Conservation (phyloP, 2,797 vertebrate species). For the Tarsius wallacei region DNA sequence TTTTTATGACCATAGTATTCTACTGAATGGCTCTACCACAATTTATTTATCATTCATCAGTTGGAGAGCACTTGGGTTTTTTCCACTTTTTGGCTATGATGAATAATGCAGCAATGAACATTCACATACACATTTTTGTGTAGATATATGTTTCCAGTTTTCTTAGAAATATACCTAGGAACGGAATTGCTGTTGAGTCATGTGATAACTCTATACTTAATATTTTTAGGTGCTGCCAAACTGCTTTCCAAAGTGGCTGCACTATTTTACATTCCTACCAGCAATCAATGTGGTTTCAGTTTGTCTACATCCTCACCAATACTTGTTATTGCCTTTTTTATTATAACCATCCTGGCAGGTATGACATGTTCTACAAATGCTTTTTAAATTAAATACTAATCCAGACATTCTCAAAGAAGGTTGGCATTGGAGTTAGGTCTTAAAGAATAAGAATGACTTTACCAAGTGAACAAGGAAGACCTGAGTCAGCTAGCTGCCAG, state of each 20-base stretch:
- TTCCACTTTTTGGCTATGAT: not conserved
- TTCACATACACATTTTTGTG: not conserved
- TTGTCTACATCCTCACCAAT: not conserved
- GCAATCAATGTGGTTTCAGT: not conserved
- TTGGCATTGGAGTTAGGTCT: conserved; percentile 29
- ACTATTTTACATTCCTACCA: conserved; percentile 13
- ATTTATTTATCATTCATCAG: not conserved
- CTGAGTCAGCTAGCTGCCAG: not conserved
- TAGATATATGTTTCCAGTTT: not conserved
- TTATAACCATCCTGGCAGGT: not conserved
- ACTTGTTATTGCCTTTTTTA: conserved; percentile 19
- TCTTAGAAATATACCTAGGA: not conserved
- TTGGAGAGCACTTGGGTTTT: conserved; percentile 26
- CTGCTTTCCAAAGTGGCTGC: not conserved
- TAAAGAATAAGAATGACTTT: conserved; percentile 36
- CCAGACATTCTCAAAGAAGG: conserved; percentile 32
- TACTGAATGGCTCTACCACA: not conserved
- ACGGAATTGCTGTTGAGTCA: not conserved
- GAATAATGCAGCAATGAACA: not conserved
- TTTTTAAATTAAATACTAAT: conserved; percentile 63
- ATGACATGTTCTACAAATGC: conserved; percentile 48
- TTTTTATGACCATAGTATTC: conserved; percentile 21
- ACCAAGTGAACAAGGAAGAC: not conserved
- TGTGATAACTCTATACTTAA: conserved; percentile 6
- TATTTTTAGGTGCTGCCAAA: conserved; percentile 33